Evolutionary conservation across 1,140 invertebrate genomes (phyloP), one percentile per base, ranked within the genome.

Genomic region (Acyrthosiphon pisum): DNA sequence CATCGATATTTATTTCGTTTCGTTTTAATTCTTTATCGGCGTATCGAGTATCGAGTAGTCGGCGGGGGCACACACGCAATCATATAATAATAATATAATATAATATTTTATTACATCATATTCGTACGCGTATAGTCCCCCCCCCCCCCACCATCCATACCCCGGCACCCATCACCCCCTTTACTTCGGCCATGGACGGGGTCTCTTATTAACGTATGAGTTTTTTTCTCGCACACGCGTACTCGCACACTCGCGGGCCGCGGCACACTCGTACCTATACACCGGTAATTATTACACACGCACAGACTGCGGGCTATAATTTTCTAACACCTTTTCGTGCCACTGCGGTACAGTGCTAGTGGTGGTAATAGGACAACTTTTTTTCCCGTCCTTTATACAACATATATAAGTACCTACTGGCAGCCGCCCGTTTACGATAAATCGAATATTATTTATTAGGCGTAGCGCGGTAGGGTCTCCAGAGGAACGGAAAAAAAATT

Each of bases 1-100:
- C 35, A 91, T 91, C 90, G 90, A 91, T 91, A 91, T 91, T 76
- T 91, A 91, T 91, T 91, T 91, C 35, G 35, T 83, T 81, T 91
- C 90, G 14, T 76, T 91, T 48, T 81, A 41, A 81, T 91, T 48
- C 37, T 48, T 91, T 91, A 91, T 91, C 56, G 56, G 53, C 30
- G 30, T 90, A 68, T 68, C 56, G 89, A 68, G 41, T 60, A 90
- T 89, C 87, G 88, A 90, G 11, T 87, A 6, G 44, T 48, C 84
- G 23, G 41, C 18, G 30, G 26, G 1, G n/a, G 76, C 35, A 76
- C 60, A 20, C 87, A 89, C 50, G 87, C 87, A 89, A 89, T 56
- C 87, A n/a, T n/a, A n/a, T n/a, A n/a, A 35, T 37, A 83, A 37
- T 37, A 41, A 44, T 41, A 84, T 41, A 84, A 84, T 26, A 84